phyloP scores from a whole-genome alignment of 1,140 invertebrate genomes.

The Drosophila repleta region DNA sequence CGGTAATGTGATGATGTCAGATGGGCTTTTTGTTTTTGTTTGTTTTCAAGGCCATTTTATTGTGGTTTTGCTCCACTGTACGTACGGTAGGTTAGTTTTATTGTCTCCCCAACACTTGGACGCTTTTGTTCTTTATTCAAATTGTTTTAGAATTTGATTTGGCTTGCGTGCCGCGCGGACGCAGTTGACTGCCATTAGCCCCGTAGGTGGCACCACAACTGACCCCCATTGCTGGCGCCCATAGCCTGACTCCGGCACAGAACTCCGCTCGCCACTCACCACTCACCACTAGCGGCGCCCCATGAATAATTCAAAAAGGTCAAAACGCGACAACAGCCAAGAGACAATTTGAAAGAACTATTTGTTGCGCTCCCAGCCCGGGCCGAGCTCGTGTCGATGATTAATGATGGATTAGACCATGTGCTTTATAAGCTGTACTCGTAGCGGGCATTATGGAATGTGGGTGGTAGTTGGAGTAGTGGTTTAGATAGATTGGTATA shows the following conservation, averaged over 20 bases:
- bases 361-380: constrained; percentile 2
- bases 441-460: constrained; percentile 13
- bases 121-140: constrained; percentile 73
- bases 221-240: not conserved
- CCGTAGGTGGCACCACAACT: constrained; percentile 38
- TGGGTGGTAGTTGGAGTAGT: too few species aligned
- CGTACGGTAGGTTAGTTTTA: constrained; percentile 80
- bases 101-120: constrained; percentile 14
- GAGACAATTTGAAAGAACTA: constrained; percentile 10
- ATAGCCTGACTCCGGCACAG: too few species aligned
- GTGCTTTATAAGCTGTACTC: constrained; percentile 20
- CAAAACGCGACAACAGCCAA: constrained; percentile 36
- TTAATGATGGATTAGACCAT: constrained; percentile 56
- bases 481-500: too few species aligned
- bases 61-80: constrained; percentile 52
- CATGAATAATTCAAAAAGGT: constrained; percentile 81
- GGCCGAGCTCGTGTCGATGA: constrained; percentile 22
- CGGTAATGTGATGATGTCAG: constrained; percentile 49
- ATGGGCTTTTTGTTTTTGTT: constrained; percentile 60
- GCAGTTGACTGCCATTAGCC: constrained; percentile 71
- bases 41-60: constrained; percentile 71
- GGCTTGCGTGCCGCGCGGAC: constrained; percentile 69
- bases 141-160: constrained; percentile 52
- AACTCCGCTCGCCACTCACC: constrained; percentile 2
- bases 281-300: not conserved